Percentiles rank a stretch among this genome's conserved stretches.
These are phyloP conservation scores for Barypeithes pellucidus DNA, from an alignment of 2,888 invertebrate genomes.

Conservation along the genomic window DNA sequence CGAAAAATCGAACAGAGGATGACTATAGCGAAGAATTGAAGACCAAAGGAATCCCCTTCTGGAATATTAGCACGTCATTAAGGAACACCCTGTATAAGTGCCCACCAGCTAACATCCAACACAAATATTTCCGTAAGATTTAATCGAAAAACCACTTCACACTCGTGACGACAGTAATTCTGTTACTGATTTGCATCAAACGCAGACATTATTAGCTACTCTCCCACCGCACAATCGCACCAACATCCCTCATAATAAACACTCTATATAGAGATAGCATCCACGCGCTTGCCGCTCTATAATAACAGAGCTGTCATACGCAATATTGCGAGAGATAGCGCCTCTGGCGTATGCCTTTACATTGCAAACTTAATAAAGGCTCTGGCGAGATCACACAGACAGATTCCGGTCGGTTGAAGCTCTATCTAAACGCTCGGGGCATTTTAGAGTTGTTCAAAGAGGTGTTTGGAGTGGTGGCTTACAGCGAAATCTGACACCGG, in stretches of 20 bases:
- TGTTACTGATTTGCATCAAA: conserved; percentile 46
- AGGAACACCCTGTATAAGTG: no score
- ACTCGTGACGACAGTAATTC: conserved; percentile 15
- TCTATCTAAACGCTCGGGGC: conserved; percentile 41
- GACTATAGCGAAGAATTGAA: no score
- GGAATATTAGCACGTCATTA: no score
- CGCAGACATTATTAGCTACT: conserved; percentile 48
- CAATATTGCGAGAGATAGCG: conserved; percentile 61
- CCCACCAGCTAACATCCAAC: no score
- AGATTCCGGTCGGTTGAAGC: conserved; percentile 37
- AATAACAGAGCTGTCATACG: conserved; percentile 64
- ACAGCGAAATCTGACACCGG: conserved; percentile 9
- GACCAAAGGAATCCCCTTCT: no score
- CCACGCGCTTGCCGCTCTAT: conserved; percentile 40
- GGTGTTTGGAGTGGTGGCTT: conserved; percentile 38
- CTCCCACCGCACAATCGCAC: conserved; percentile 31
- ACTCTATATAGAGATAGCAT: conserved; percentile 35
- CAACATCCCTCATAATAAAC: conserved; percentile 46
- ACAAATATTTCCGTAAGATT: no score
- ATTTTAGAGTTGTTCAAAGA: conserved; percentile 42
- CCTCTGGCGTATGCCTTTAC: conserved; percentile 68
- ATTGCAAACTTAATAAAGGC: conserved; percentile 71
- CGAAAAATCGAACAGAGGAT: no score
- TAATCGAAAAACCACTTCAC: conserved; percentile 9
- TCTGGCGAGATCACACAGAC: conserved; percentile 57